Conservation (phyloP, 2,113 vertebrate genomes). For the Caloenas nicobarica region DNA sequence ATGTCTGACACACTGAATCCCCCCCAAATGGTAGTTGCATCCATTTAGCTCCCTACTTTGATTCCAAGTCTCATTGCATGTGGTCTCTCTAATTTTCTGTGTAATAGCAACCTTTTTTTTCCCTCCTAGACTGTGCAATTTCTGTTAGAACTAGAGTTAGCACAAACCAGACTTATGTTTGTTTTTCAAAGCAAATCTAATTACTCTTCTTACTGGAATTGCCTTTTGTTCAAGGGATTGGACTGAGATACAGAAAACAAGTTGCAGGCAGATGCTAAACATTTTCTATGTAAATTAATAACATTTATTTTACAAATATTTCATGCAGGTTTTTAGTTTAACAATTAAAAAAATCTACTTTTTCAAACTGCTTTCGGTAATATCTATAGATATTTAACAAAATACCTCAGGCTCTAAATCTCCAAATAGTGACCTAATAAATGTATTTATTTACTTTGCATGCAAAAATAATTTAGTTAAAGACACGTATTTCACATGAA, state of each 20-base stretch:
- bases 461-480: not conserved
- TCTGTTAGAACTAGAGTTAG: not conserved
- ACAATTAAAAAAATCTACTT: not conserved
- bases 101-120: not conserved
- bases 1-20: not conserved
- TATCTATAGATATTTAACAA: not conserved
- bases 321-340: not conserved
- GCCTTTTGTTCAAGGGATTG: slow-evolving; percentile 6
- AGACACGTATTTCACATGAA: not conserved
- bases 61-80: not conserved
- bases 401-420: not conserved
- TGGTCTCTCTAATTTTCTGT: not conserved
- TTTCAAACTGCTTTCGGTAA: not conserved
- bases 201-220: slow-evolving; percentile 1
- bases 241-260: not conserved
- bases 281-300: slow-evolving; percentile 2
- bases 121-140: not conserved
- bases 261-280: not conserved
- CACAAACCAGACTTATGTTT: not conserved
- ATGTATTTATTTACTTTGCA: not conserved
- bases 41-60: not conserved
- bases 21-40: not conserved
- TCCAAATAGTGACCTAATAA: not conserved
- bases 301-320: not conserved
- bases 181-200: slow-evolving; percentile 43